Base-by-base conservation (phyloP, 2,113 vertebrate genomes). In the Riparia riparia region DNA sequence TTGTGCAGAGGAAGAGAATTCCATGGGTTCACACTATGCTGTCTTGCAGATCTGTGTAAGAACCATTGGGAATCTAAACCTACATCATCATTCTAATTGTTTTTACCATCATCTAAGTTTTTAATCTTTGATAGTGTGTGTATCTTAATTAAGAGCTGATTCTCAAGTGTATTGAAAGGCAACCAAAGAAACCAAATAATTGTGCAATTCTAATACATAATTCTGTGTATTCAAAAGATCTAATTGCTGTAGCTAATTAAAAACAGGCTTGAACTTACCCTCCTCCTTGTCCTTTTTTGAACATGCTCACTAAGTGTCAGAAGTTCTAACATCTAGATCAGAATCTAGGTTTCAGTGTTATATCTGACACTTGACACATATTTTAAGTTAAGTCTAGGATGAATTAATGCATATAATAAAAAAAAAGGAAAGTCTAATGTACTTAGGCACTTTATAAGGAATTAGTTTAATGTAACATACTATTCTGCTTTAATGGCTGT, bases 81-180 rank as follows among this genome's bases (percentile, higher is more conserved):
- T 77, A 81, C 89, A 95, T 92, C 88, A 92, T 93, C n/a, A 78
- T 93, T 95, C 56, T 95, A 97, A 94, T 97, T 96, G 94, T 95
- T 96, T 95, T 87, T 87, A 93, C 86, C 86, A 96, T 32, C 81
- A 79, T 95, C 73, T 91, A 87, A 86, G 69, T 69, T 96, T 91
- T 91, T 45, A 26, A 89, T 95, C 95, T 97, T 96, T 96, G 94
- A 96, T 91, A 91, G 41, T 57, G 44, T 71, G n/a, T 94, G 89
- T 96, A 94, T 95, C 95, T 89, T 96, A 97, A 94, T 96, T 97
- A 96, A 70, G 53, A 95, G 86, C 57, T 74, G 68, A 51, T 89
- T 97, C 96, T 93, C 95, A 92, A 95, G 95, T 78, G 93, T 95
- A 96, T 92, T 95, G 80, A 95, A 95, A 95, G 84, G 83, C 89